phyloP scores from a whole-genome alignment of 2,113 vertebrate genomes.

The Ctenodactylus gundi region DNA sequence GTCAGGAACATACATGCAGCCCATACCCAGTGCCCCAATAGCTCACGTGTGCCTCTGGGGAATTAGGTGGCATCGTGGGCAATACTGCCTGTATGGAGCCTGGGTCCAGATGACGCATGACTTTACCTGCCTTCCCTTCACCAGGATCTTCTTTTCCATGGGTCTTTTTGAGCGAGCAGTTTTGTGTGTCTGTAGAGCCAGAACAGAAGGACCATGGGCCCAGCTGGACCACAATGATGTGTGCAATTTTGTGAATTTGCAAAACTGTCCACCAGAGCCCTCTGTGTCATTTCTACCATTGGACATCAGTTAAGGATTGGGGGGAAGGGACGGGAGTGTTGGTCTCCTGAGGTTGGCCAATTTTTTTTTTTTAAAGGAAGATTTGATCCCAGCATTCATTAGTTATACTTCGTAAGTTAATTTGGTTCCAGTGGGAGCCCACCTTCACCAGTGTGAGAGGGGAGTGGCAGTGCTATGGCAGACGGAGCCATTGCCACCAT shows the following conservation, averaged over 20 bases:
- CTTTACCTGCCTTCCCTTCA: background rate
- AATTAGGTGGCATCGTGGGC: background rate
- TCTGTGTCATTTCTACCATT: background rate
- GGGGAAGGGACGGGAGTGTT: no score
- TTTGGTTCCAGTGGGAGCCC: background rate
- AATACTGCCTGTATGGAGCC: background rate
- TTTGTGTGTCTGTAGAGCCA: background rate
- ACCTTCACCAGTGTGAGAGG: background rate
- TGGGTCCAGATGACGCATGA: background rate
- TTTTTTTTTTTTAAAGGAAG: background rate
- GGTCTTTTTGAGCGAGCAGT: background rate
- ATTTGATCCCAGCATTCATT: background rate
- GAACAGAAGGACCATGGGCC: no score
- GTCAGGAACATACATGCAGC: accelerated
- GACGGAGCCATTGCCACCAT: background rate
- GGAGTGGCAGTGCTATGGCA: no score
- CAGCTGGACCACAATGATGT: background rate
- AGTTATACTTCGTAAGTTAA: background rate
- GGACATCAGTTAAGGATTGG: background rate
- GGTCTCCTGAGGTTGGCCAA: background rate
- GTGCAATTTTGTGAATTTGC: accelerated
- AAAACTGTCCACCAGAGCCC: background rate
- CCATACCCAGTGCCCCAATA: accelerated
- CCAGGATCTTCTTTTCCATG: background rate
- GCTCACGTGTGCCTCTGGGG: background rate